phyloP scores from a whole-genome alignment of 2,113 vertebrate genomes.

The Leucopternis melanops region DNA sequence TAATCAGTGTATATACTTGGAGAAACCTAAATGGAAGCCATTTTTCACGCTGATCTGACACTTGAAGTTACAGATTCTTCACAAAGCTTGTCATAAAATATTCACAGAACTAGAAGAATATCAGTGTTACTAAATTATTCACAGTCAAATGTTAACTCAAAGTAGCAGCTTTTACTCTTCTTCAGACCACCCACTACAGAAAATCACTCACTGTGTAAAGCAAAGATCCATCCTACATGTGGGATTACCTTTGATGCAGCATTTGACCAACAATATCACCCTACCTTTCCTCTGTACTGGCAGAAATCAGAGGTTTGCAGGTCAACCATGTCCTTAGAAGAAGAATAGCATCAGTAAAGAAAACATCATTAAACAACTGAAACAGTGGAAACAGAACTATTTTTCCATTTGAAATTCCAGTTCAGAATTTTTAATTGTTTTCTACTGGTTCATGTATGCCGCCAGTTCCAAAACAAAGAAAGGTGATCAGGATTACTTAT shows the following conservation, averaged over 20 bases:
- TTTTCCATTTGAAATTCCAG: background rate
- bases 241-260: background rate
- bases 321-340: background rate
- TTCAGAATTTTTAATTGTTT: background rate
- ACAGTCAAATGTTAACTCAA: background rate
- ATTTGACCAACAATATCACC: background rate
- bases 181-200: background rate
- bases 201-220: background rate
- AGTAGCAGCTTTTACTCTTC: background rate
- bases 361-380: background rate
- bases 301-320: background rate
- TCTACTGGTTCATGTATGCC: background rate
- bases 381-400: background rate
- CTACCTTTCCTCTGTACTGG: background rate
- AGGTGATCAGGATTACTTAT: background rate
- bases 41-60: background rate
- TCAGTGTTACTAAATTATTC: conserved; percentile 29
- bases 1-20: background rate
- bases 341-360: background rate
- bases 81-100: conserved; percentile 44
- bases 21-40: background rate
- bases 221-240: background rate
- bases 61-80: background rate
- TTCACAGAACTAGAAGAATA: conserved; percentile 34
- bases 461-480: background rate